Percentiles rank a stretch among this genome's conserved stretches.
Evolutionary conservation across 2,113 vertebrate genomes (phyloP).

Genomic region (Phoxinus phoxinus): DNA sequence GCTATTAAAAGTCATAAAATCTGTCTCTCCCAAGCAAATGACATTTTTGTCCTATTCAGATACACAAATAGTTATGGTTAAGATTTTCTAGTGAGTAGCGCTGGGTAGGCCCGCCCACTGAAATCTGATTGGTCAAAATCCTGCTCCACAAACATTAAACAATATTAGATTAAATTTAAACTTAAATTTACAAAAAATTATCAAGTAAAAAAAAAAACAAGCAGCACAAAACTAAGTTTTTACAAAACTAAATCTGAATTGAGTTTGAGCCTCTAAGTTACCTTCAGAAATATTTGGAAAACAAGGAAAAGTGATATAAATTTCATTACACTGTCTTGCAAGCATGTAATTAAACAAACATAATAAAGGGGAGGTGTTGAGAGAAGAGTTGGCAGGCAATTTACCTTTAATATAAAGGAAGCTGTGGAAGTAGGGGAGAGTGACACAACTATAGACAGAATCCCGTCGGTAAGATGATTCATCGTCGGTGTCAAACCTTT

Average conservation of each 20-base stretch:
- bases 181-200: background rate
- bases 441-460: conserved; percentile 96
- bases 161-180: background rate
- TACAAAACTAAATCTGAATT: background rate
- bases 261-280: background rate
- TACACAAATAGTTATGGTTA: no score
- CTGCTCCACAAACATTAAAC: background rate
- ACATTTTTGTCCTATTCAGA: no score
- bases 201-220: no score
- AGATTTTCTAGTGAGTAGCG: no score
- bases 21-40: no score
- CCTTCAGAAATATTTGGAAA: background rate
- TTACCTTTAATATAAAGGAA: conserved; percentile 96
- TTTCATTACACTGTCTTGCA: background rate
- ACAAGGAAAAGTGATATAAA: background rate
- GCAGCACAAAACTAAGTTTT: no score
- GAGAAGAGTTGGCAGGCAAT: background rate
- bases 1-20: no score
- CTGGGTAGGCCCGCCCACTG: no score
- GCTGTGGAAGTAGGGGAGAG: conserved; percentile 96
- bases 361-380: background rate
- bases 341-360: background rate
- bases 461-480: conserved; percentile 91
- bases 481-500: conserved; percentile 91
- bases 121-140: no score